These are phyloP conservation scores for Chloropsis hardwickii DNA, from an alignment of 2,113 vertebrate genomes.

Conservation along the genomic window DNA sequence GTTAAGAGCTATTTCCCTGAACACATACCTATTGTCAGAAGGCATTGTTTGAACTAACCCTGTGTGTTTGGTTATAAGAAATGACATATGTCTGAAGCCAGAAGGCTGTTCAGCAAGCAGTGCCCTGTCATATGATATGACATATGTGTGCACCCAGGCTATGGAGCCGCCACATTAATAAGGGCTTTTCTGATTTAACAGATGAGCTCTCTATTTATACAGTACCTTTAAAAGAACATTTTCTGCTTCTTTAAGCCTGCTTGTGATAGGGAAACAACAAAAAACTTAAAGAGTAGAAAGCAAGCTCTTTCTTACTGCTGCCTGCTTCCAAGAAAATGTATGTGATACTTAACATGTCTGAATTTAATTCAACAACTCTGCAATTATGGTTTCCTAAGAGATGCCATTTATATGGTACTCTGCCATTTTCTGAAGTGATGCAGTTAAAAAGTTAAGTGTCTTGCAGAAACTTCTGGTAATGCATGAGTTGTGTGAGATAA, in stretches of 20 bases:
- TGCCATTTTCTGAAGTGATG: slow-evolving; percentile 23
- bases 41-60: not conserved
- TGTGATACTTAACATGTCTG: not conserved
- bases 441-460: slow-evolving; percentile 9
- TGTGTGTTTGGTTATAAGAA: slow-evolving; percentile 13
- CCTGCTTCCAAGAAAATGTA: not conserved
- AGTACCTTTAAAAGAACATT: slow-evolving; percentile 33
- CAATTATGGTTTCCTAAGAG: slow-evolving; percentile 22
- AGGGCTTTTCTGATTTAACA: slow-evolving; percentile 23
- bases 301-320: not conserved
- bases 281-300: not conserved
- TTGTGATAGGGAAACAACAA: not conserved
- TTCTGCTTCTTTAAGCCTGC: slow-evolving; percentile 29
- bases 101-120: slow-evolving; percentile 29
- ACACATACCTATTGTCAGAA: slow-evolving; percentile 19
- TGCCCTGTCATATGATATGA: slow-evolving; percentile 16
- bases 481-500: not conserved
- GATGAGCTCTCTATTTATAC: slow-evolving; percentile 27
- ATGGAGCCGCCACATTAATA: slow-evolving; percentile 18
- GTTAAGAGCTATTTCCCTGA: not conserved
- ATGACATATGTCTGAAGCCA: slow-evolving; percentile 48
- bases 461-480: not conserved
- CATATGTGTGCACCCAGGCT: slow-evolving; percentile 45
- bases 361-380: not conserved
- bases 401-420: not conserved